These are phyloP conservation scores for Astatotilapia flaviijosephi DNA, from an alignment of 2,113 vertebrate genomes.

Conservation along the genomic window DNA sequence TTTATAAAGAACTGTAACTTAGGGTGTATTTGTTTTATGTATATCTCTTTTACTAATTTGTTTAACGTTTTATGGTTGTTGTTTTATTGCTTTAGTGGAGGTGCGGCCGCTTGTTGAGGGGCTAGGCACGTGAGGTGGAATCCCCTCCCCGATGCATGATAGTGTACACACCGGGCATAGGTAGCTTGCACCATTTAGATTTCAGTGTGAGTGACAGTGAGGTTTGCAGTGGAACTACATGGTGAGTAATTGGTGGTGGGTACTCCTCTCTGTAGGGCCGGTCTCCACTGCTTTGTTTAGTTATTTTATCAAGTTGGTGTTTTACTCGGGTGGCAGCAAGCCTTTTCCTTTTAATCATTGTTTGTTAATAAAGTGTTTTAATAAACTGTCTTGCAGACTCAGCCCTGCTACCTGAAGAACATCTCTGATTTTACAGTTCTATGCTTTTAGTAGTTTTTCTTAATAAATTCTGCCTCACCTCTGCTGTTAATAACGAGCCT, in stretches of 20 bases:
- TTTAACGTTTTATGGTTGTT: neutral
- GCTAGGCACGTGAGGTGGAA: neutral
- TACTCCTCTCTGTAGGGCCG: neutral
- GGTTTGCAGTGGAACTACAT: neutral
- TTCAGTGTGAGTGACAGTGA: neutral
- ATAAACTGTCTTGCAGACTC: neutral
- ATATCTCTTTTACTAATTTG: neutral
- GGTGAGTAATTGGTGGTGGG: neutral
- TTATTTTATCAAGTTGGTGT: neutral
- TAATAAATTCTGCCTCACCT: neutral
- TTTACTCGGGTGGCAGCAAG: neutral
- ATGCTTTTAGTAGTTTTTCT: neutral
- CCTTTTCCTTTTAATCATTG: accelerated
- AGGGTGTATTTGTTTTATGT: neutral
- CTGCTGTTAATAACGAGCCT: neutral
- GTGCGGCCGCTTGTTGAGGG: neutral
- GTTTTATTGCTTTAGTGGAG: neutral
- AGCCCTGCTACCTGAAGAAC: neutral
- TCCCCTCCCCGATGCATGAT: neutral
- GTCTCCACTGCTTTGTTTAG: neutral
- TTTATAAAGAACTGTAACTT: neutral
- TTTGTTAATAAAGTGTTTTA: neutral
- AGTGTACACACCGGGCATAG: neutral
- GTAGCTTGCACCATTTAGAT: neutral
- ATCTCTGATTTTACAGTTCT: neutral